Evolutionary conservation across 2,888 invertebrate genomes (phyloP).

Genomic region (Drosophila subsilvestris): DNA sequence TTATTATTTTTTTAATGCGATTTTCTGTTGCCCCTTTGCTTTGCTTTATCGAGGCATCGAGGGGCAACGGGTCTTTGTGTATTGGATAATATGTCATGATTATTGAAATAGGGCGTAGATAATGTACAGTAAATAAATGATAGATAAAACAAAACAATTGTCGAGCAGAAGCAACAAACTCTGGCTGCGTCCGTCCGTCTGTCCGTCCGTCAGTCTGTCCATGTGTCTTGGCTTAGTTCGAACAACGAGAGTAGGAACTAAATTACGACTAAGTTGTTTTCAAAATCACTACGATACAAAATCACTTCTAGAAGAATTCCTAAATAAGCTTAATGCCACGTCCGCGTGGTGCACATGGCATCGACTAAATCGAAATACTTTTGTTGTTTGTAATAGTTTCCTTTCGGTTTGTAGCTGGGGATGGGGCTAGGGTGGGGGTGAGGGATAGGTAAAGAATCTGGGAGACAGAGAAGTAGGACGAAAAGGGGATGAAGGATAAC

Average conservation of each 20-base stretch:
- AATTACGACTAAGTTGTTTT: slow-evolving; percentile 61
- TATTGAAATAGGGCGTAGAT: slow-evolving; percentile 51
- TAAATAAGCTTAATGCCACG: slow-evolving; percentile 60
- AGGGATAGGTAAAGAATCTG: slow-evolving; percentile 15
- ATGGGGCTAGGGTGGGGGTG: not conserved
- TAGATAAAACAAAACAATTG: slow-evolving; percentile 41
- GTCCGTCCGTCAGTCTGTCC: not conserved
- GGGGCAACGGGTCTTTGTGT: slow-evolving; percentile 37
- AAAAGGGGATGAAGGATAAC: slow-evolving; percentile 4
- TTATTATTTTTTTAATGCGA: slow-evolving; percentile 40
- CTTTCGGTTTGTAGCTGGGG: slow-evolving; percentile 6
- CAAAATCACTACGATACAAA: slow-evolving; percentile 75
- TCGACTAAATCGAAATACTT: slow-evolving; percentile 71
- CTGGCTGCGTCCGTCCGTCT: slow-evolving; percentile 20
- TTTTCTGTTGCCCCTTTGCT: slow-evolving; percentile 28
- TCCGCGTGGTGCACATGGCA: slow-evolving; percentile 48
- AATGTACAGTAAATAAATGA: slow-evolving; percentile 58
- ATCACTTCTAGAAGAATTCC: slow-evolving; percentile 68
- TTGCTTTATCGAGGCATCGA: not conserved
- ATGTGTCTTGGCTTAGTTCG: slow-evolving; percentile 39
- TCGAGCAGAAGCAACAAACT: slow-evolving; percentile 28
- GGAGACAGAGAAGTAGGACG: slow-evolving; percentile 14
- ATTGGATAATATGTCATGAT: slow-evolving; percentile 63
- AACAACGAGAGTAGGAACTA: slow-evolving; percentile 60
- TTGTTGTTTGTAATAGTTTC: slow-evolving; percentile 44